phyloP scores from a whole-genome alignment of 1,140 invertebrate genomes.

The Cataglyphis hispanica region DNA sequence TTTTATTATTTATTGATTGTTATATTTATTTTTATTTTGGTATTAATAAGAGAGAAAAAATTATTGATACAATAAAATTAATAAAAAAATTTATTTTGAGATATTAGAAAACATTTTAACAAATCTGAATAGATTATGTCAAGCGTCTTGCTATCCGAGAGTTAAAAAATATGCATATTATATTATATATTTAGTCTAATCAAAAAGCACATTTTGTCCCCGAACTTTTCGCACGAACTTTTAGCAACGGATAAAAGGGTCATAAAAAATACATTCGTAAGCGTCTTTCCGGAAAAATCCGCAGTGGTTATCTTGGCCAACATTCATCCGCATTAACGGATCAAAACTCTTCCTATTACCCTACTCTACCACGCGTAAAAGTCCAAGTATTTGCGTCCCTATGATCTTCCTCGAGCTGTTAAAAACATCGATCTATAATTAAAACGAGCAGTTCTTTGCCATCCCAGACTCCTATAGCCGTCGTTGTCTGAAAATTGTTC shows the following conservation, averaged over 20 bases:
- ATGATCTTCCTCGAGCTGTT: background rate
- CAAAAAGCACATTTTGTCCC: slow-evolving; percentile 58
- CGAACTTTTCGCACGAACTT: slow-evolving; percentile 52
- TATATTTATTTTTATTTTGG: slow-evolving; percentile 11
- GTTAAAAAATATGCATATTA: slow-evolving; percentile 57
- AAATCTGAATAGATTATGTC: background rate
- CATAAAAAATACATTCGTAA: slow-evolving; percentile 78
- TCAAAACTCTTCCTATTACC: background rate
- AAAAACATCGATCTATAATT: slow-evolving; percentile 52
- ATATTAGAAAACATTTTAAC: background rate
- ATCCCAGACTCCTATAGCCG: background rate
- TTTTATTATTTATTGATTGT: slow-evolving; percentile 6
- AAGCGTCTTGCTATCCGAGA: background rate
- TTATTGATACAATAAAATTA: background rate
- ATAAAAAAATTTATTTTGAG: background rate
- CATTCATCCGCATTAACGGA: slow-evolving; percentile 48
- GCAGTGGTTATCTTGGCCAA: slow-evolving; percentile 55
- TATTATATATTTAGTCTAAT: slow-evolving; percentile 60
- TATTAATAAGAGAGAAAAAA: background rate
- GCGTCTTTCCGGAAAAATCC: slow-evolving; percentile 73
- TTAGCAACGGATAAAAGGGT: slow-evolving; percentile 70
- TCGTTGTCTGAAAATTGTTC: slow-evolving; percentile 29
- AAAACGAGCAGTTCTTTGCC: slow-evolving; percentile 40
- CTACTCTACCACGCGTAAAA: background rate
- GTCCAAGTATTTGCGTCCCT: slow-evolving; percentile 2